A percentile compares a stretch with the other conserved stretches of the same genome.
Conservation (phyloP, 64 coral and sea anemone genomes). For the Exaiptasia diaphana region DNA sequence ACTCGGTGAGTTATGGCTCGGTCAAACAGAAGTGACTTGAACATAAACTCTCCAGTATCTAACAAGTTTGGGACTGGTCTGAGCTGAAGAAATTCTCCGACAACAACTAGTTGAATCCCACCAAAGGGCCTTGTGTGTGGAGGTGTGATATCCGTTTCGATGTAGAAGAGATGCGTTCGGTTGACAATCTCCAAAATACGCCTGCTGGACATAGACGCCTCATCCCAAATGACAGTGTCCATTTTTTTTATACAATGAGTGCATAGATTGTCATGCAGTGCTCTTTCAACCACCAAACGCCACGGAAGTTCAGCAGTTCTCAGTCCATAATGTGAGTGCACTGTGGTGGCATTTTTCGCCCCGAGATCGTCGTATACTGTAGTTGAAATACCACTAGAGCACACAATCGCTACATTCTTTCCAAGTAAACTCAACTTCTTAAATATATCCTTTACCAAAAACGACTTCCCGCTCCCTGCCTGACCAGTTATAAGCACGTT, state of each 20-base stretch:
- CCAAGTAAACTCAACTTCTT: neutral
- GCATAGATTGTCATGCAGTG: neutral
- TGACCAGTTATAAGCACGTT: slow-evolving; percentile 10
- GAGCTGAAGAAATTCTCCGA: slow-evolving; percentile 48
- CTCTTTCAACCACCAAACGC: neutral
- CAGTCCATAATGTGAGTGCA: slow-evolving; percentile 25
- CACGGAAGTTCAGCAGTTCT: slow-evolving; percentile 9
- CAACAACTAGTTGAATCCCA: slow-evolving; percentile 33
- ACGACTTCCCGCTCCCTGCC: slow-evolving; percentile 29
- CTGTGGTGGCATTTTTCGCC: neutral
- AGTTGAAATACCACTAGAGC: slow-evolving; percentile 24
- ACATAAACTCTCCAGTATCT: slow-evolving; percentile 8
- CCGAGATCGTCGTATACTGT: neutral
- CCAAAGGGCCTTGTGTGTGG: neutral
- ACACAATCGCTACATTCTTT: neutral
- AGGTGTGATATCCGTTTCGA: neutral
- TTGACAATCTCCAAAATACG: slow-evolving; percentile 16
- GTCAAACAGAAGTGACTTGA: neutral
- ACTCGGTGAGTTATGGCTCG: slow-evolving; percentile 13
- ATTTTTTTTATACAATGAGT: neutral
- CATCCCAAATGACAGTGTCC: neutral
- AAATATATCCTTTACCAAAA: slow-evolving; percentile 3
- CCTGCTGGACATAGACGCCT: slow-evolving; percentile 1
- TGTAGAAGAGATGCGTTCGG: neutral
- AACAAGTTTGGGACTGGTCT: slow-evolving; percentile 26